Conservation (phyloP, 2,113 vertebrate genomes). For the Lipophrys pholis region DNA sequence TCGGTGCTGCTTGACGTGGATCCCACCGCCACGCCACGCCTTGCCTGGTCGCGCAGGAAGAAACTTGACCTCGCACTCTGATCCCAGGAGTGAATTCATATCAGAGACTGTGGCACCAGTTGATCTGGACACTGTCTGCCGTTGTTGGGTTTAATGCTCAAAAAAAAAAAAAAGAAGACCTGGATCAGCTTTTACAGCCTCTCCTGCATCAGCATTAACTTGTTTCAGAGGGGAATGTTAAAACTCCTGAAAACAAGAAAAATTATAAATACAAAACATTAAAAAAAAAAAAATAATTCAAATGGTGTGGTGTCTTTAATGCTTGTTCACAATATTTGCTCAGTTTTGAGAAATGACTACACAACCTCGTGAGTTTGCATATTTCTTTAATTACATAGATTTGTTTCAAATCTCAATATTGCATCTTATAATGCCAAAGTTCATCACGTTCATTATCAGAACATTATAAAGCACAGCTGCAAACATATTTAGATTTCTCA, state of each 20-base stretch:
- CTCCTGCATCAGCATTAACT: slow-evolving; percentile 50
- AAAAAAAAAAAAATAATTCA: slow-evolving; percentile 25
- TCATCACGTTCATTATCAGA: slow-evolving; percentile 5
- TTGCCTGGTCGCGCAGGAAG: not conserved
- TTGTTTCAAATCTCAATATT: slow-evolving; percentile 50
- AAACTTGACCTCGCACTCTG: slow-evolving; percentile 2
- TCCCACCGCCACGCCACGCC: too few species aligned
- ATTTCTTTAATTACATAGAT: slow-evolving; percentile 60
- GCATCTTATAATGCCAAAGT: slow-evolving; percentile 33
- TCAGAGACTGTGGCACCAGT: slow-evolving; percentile 41
- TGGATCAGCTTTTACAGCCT: slow-evolving; percentile 37
- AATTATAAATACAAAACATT: slow-evolving; percentile 69
- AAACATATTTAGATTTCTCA: slow-evolving; percentile 43
- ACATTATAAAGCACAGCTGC: slow-evolving; percentile 16
- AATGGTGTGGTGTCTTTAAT: not conserved
- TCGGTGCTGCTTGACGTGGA: slow-evolving; percentile 29
- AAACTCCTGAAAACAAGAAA: slow-evolving; percentile 54
- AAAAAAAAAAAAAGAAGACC: slow-evolving; percentile 2
- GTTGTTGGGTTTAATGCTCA: slow-evolving; percentile 34
- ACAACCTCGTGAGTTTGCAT: not conserved
- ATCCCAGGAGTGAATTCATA: slow-evolving; percentile 19
- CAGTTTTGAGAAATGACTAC: not conserved
- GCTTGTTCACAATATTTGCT: not conserved
- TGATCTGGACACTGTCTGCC: slow-evolving; percentile 56
- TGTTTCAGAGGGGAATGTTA: slow-evolving; percentile 61